Conservation (phyloP, 1,140 invertebrate genomes). For the Neoseiulus cucumeris region DNA sequence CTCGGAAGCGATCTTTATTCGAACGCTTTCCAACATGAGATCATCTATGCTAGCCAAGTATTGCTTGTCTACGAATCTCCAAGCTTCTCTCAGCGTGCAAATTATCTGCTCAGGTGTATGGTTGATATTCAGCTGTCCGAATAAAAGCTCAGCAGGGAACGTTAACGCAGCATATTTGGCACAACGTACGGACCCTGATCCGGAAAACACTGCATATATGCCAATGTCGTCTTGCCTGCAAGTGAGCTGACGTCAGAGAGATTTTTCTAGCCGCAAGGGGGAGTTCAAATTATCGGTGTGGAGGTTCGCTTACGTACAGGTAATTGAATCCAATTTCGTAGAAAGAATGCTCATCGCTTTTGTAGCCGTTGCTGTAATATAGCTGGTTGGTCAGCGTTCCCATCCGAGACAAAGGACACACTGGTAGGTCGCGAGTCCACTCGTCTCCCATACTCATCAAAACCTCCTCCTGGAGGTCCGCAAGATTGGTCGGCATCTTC, state of each 20-base stretch:
- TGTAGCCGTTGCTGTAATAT: neutral
- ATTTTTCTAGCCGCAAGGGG: too few relatives aligned
- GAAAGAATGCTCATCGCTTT: neutral
- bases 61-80: neutral
- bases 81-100: neutral
- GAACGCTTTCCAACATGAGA: neutral
- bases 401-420: neutral
- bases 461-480: neutral
- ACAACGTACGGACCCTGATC: neutral
- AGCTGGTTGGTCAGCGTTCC: neutral
- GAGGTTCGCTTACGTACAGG: neutral
- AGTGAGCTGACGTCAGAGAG: too few relatives aligned
- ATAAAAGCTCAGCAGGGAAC: neutral
- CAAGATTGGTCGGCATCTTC: too few relatives aligned
- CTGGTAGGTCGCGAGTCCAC: neutral
- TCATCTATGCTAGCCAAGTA: neutral
- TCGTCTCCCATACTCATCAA: neutral
- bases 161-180: neutral
- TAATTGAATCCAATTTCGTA: conserved; percentile 4
- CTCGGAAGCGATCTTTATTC: neutral
- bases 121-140: neutral
- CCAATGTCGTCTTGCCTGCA: neutral
- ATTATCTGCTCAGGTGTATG: neutral
- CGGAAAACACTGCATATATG: neutral
- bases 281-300: too few relatives aligned